Evolutionary conservation across 2,888 invertebrate species (phyloP).

Genomic region (Protophormia terraenovae): DNA sequence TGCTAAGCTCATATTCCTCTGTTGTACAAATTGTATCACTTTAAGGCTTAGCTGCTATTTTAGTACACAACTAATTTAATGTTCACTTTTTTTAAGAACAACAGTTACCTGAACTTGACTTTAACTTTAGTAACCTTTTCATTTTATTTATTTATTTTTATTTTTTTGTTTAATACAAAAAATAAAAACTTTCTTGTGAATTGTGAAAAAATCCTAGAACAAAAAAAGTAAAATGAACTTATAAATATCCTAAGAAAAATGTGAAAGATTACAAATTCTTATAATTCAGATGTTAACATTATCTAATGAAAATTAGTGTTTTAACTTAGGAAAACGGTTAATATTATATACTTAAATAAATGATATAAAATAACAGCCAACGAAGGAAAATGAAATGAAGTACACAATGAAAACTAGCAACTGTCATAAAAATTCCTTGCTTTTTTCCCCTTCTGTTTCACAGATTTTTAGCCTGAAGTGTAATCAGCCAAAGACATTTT

Average conservation of each 20-base stretch:
- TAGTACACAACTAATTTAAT: no score
- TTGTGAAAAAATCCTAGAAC: neutral
- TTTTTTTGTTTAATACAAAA: neutral
- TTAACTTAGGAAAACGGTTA: neutral
- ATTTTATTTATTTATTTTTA: no score
- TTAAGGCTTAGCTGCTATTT: neutral
- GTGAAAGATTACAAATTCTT: neutral
- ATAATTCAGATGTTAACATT: neutral
- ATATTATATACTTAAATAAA: neutral
- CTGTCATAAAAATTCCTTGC: neutral
- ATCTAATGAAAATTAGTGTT: neutral
- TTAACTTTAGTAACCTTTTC: neutral
- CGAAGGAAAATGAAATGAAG: neutral
- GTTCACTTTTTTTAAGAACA: neutral
- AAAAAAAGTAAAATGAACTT: neutral
- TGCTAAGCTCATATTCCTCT: neutral
- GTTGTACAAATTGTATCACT: neutral
- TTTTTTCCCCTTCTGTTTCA: neutral
- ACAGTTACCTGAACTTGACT: slow-evolving; percentile 30
- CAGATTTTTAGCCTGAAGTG: slow-evolving; percentile 26
- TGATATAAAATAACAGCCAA: neutral
- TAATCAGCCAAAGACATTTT: slow-evolving; percentile 47
- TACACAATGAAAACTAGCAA: neutral
- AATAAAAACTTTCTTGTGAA: neutral
- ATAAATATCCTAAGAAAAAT: neutral